A percentile compares a stretch with the other conserved stretches of the same genome.
Conservation (phyloP, 2,797 vertebrate genomes). For the Mormyrus proboscirostris region DNA sequence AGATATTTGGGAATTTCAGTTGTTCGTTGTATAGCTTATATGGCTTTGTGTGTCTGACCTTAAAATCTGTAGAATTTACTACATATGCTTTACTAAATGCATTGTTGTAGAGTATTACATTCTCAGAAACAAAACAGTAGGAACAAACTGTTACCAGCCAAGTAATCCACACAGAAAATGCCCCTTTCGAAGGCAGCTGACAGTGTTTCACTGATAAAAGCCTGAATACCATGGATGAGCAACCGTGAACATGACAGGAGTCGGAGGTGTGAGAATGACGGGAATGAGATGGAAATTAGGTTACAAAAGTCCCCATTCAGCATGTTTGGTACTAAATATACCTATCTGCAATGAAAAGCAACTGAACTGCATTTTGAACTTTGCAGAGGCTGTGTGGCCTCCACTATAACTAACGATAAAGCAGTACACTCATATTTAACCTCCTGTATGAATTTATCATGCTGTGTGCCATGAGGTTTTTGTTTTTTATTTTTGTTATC, state of each 20-base stretch:
- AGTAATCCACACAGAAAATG: not conserved
- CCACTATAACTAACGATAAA: not conserved
- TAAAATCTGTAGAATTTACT: not conserved
- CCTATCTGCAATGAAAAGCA: not conserved
- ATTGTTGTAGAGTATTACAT: not conserved
- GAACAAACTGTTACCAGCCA: not conserved
- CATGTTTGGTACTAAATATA: not conserved
- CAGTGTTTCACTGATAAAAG: not conserved
- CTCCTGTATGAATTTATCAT: not conserved
- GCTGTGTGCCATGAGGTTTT: not conserved
- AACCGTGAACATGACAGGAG: not conserved
- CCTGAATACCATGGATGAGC: not conserved
- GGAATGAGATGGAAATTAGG: not conserved
- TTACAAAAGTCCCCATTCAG: not conserved
- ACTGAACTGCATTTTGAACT: not conserved
- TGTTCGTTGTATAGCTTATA: not conserved
- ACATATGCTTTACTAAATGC: not conserved
- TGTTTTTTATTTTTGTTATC: not conserved
- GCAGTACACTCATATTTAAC: not conserved
- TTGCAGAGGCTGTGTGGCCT: not conserved
- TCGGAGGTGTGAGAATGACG: not conserved
- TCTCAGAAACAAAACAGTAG: not conserved
- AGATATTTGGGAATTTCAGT: not conserved
- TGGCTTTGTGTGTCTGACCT: not conserved
- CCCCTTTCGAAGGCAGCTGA: not conserved